phyloP scores from a whole-genome alignment of 2,888 invertebrate species.

The Meliscaeva auricollis region DNA sequence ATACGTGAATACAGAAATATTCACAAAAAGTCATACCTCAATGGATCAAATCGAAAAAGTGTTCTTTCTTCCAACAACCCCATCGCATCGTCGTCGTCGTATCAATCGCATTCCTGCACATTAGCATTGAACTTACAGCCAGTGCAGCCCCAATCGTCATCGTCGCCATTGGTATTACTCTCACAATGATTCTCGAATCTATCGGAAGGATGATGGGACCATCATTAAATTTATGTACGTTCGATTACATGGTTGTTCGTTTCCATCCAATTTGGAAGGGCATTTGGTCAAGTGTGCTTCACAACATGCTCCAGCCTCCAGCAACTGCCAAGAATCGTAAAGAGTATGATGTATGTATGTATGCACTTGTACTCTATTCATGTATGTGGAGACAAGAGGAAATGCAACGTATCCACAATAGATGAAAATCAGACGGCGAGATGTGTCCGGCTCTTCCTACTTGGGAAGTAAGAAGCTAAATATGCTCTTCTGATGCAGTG shows the following conservation, averaged over 20 bases:
- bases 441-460: constrained; percentile 49
- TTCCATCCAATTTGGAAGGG: constrained; percentile 63
- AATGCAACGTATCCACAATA: constrained; percentile 55
- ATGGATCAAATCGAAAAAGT: background rate
- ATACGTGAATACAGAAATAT: constrained; percentile 42
- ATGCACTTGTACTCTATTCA: background rate
- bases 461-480: constrained; percentile 6
- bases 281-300: constrained; percentile 42
- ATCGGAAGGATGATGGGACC: constrained; percentile 62
- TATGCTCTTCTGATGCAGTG: background rate
- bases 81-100: constrained; percentile 23
- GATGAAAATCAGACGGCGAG: constrained; percentile 56
- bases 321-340: background rate
- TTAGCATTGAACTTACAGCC: constrained; percentile 27
- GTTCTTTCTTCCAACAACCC: constrained; percentile 8
- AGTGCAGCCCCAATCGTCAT: background rate
- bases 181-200: constrained; percentile 45
- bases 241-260: constrained; percentile 68
- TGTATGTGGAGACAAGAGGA: constrained; percentile 37
- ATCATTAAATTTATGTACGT: constrained; percentile 69
- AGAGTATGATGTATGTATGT: background rate
- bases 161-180: constrained; percentile 21
- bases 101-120: constrained; percentile 31
- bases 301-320: background rate
- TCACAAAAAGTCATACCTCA: constrained; percentile 24